Base-by-base conservation (phyloP, 35 echinoderm and acorn worm species). In the Heliocidaris tuberculata region DNA sequence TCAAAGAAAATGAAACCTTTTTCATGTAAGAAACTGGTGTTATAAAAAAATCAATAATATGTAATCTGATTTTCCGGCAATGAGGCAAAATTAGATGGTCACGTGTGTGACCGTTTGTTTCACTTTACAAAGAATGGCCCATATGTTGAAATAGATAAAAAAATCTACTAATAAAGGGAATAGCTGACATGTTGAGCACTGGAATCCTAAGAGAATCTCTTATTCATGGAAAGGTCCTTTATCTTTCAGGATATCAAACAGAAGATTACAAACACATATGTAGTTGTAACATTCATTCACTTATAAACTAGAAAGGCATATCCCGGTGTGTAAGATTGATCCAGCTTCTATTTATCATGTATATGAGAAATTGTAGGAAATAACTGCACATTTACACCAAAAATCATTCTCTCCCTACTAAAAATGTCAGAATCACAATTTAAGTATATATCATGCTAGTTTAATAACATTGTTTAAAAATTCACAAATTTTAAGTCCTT, bases 231-330 rank as follows among this genome's bases (percentile, higher is more conserved):
- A 6, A 27, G 65, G 65, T 24, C 65, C 7, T 78, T 21, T 27
- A 78, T 78, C 8, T 78, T 78, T 78, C 65, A 78, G 65, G 65
- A 78, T 78, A 78, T 78, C 65, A 78, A 78, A 78, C 65, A 78
- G 7, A 21, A 42, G 21, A 27, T n/a, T 27, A 2, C 4, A 78
- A 24, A 78, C 8, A 78, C 5, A 27, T 21, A 78, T 78, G 65
- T 71, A 71, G 5, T 27, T 7, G 19, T 27, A 19, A 1, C 65
- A 78, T 7, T 24, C n/a, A 78, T 27, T 19, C 21, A 27, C 35
- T 42, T 42, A 42, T 42, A 42, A 42, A 42, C 3, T 3, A 42
- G 0, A 42, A n/a, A n/a, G 16, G 21, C 15, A 70, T 70, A 24
- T 70, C 6, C 21, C 0, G 24, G 24, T 70, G 17, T 15, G 17